A percentile compares a stretch with the other conserved stretches of the same genome.
Evolutionary conservation across 2,888 invertebrate genomes (phyloP).

Genomic region (Galerucella calmariensis): DNA sequence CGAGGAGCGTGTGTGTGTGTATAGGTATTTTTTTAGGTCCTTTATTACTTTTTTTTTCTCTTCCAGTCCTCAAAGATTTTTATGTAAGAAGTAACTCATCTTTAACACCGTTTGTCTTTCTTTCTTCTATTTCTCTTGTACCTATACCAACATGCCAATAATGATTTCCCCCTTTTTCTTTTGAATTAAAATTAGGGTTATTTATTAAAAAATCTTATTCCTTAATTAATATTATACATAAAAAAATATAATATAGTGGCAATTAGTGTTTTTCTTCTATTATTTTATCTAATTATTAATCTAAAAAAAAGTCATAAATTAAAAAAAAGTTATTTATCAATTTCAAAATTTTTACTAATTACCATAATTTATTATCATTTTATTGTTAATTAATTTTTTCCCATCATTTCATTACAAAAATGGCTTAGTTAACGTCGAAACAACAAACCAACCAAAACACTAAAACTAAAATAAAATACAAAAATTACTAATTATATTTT

Average conservation of each 20-base stretch:
- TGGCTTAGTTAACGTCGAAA: slow-evolving; percentile 11
- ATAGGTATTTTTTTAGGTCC: slow-evolving; percentile 42
- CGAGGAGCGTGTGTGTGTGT: slow-evolving; percentile 37
- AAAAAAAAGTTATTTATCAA: slow-evolving; percentile 19
- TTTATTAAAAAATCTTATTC: too few relatives aligned
- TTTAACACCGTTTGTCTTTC: neutral
- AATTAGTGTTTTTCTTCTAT: too few relatives aligned
- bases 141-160: neutral
- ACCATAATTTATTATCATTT: slow-evolving; percentile 29
- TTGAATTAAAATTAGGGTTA: too few relatives aligned
- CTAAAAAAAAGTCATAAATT: slow-evolving; percentile 10
- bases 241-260: neutral
- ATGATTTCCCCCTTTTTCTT: too few relatives aligned
- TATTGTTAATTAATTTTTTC: slow-evolving; percentile 33
- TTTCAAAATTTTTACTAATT: slow-evolving; percentile 29
- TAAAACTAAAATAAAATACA: slow-evolving; percentile 18
- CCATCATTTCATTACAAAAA: slow-evolving; percentile 25
- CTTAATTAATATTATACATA: too few relatives aligned
- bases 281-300: slow-evolving; percentile 12
- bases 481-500: slow-evolving; percentile 24
- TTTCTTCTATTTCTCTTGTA: neutral
- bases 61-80: neutral
- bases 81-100: neutral
- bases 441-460: slow-evolving; percentile 28
- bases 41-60: slow-evolving; percentile 29